phyloP scores from a whole-genome alignment of 2,888 invertebrate species.

The Bugulina stolonifera region DNA sequence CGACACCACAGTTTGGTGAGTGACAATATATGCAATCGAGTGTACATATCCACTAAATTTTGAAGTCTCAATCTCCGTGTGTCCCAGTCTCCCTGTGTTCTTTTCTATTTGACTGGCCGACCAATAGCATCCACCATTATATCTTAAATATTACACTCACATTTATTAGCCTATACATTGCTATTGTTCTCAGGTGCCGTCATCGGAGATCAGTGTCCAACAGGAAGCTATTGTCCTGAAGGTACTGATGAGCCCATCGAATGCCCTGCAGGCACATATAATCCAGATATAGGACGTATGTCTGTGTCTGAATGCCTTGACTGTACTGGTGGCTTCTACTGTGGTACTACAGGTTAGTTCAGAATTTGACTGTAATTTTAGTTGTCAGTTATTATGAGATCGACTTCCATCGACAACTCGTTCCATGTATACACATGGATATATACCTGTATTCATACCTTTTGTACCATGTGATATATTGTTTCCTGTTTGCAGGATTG shows the following conservation, averaged over 20 bases:
- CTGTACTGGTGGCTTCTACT: constrained; percentile 48
- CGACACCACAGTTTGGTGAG: constrained; percentile 41
- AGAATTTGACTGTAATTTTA: not conserved
- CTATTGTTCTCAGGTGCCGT: constrained; percentile 31
- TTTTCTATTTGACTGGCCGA: no score
- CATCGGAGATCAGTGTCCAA: constrained; percentile 43
- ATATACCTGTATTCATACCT: no score
- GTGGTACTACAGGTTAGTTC: constrained; percentile 41
- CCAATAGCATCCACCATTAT: no score
- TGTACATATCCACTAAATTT: no score
- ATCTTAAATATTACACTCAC: no score
- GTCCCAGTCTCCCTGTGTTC: no score
- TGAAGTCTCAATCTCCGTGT: no score
- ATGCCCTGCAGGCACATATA: constrained; percentile 46
- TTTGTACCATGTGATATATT: no score
- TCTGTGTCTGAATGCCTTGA: constrained; percentile 40
- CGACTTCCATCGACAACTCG: no score
- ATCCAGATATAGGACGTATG: constrained; percentile 35
- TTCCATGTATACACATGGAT: no score
- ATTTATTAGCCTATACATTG: no score
- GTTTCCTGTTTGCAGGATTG: constrained; percentile 36
- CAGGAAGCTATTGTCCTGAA: constrained; percentile 45
- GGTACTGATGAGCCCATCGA: constrained; percentile 41
- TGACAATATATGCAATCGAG: not conserved
- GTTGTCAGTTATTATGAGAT: not conserved